Conservation (phyloP, 53 echinoderm and acorn worm genomes). For the Zoroaster sp. region DNA sequence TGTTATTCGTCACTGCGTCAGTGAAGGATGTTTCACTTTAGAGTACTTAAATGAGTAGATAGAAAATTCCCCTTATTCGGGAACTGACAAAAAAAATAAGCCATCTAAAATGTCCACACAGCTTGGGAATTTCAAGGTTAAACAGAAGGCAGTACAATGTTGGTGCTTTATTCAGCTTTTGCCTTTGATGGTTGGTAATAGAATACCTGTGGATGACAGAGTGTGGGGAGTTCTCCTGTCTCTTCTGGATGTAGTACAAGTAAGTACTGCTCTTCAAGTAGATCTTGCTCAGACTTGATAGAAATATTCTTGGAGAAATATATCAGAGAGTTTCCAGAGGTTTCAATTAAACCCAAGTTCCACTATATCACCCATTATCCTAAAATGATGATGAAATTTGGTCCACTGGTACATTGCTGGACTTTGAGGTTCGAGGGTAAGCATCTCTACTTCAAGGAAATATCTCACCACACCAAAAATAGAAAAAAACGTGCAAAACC, state of each 20-base stretch:
- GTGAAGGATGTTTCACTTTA: slow-evolving; percentile 35
- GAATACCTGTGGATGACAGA: slow-evolving; percentile 19
- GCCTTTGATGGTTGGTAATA: slow-evolving; percentile 36
- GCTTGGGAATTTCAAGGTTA: neutral
- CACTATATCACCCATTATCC: slow-evolving; percentile 58
- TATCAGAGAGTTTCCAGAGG: slow-evolving; percentile 2
- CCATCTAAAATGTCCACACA: slow-evolving; percentile 6
- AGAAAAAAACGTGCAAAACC: slow-evolving; percentile 14
- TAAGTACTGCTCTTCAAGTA: neutral
- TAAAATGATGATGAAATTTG: slow-evolving; percentile 48
- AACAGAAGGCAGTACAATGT: slow-evolving; percentile 4
- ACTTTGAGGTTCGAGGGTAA: slow-evolving; percentile 17
- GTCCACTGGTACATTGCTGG: slow-evolving; percentile 7
- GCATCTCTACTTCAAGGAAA: slow-evolving; percentile 15
- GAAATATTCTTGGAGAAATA: slow-evolving; percentile 23
- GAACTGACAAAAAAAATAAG: slow-evolving; percentile 24
- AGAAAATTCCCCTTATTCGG: slow-evolving; percentile 13
- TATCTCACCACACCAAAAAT: slow-evolving; percentile 13
- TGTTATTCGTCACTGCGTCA: slow-evolving; percentile 13
- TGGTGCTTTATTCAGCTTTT: slow-evolving; percentile 50
- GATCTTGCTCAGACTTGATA: neutral
- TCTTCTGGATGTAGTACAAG: slow-evolving; percentile 29
- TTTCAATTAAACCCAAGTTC: slow-evolving; percentile 56
- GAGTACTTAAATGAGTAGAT: slow-evolving; percentile 29
- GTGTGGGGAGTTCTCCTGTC: slow-evolving; percentile 22